Evolutionary conservation across 2,888 invertebrate genomes (phyloP).

Genomic region (Chirona hameri): DNA sequence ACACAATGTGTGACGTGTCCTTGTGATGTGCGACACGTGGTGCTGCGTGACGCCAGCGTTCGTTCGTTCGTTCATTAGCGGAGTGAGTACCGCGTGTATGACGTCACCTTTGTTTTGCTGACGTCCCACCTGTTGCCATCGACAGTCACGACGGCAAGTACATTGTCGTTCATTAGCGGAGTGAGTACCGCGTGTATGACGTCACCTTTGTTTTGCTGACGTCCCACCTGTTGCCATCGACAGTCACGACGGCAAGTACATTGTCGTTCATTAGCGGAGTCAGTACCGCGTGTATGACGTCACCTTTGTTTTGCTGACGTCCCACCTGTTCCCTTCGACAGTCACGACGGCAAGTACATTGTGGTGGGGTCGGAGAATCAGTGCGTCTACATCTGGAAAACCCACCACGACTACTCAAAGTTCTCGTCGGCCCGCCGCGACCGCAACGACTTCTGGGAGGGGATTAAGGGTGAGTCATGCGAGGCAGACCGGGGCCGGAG

Average conservation of each 20-base stretch:
- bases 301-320: background rate
- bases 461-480: slow-evolving; percentile 62
- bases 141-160: slow-evolving; percentile 92
- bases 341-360: slow-evolving; percentile 95
- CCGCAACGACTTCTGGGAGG: slow-evolving; percentile 94
- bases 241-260: slow-evolving; percentile 95
- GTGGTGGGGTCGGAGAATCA: slow-evolving; percentile 97
- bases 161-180: too few relatives aligned
- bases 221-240: background rate
- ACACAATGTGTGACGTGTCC: too few relatives aligned
- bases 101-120: too few relatives aligned
- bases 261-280: too few relatives aligned
- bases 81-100: too few relatives aligned
- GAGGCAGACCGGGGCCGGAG: background rate
- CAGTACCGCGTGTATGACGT: slow-evolving; percentile 26
- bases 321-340: slow-evolving; percentile 46
- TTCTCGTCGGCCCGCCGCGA: slow-evolving; percentile 88
- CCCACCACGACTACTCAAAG: slow-evolving; percentile 91
- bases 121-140: background rate
- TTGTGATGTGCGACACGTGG: too few relatives aligned
- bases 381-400: slow-evolving; percentile 97
- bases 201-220: background rate
- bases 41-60: too few relatives aligned
- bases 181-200: slow-evolving; percentile 27
- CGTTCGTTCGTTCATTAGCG: too few relatives aligned